Conservation (phyloP, 2,797 vertebrate genomes). For the Pipistrellus pygmaeus region DNA sequence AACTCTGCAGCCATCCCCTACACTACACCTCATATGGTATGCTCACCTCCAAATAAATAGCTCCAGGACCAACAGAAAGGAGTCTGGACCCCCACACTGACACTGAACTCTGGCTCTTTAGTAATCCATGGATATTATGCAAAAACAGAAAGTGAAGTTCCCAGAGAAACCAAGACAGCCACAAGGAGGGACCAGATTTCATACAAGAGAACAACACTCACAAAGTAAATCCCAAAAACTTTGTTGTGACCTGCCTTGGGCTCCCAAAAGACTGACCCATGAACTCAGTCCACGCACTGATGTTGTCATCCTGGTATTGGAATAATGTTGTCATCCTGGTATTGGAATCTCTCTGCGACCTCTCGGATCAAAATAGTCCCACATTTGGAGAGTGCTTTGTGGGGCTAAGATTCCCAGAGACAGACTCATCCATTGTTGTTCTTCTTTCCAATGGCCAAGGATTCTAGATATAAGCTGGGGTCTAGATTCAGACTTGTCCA, state of each 20-base stretch:
- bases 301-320: no score
- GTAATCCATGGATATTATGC: not conserved
- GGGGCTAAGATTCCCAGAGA: not conserved
- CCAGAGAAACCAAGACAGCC: not conserved
- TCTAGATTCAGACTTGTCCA: not conserved
- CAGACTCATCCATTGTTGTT: not conserved
- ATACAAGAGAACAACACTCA: not conserved
- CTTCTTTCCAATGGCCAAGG: not conserved
- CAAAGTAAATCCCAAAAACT: not conserved
- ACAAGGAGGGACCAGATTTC: not conserved
- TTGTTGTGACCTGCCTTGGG: accelerated
- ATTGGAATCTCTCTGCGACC: not conserved
- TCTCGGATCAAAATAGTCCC: accelerated
- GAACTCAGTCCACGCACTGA: not conserved
- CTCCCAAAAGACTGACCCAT: not conserved
- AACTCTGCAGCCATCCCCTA: not conserved
- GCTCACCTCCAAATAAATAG: not conserved
- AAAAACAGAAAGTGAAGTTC: not conserved
- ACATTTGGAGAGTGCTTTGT: accelerated
- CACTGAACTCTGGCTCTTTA: not conserved
- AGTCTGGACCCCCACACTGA: not conserved
- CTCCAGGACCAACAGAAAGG: not conserved
- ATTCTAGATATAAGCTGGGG: no score
- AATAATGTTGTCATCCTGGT: no score
- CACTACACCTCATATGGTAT: accelerated